phyloP scores from a whole-genome alignment of 2,888 invertebrate species.

The Chalcis sispes region DNA sequence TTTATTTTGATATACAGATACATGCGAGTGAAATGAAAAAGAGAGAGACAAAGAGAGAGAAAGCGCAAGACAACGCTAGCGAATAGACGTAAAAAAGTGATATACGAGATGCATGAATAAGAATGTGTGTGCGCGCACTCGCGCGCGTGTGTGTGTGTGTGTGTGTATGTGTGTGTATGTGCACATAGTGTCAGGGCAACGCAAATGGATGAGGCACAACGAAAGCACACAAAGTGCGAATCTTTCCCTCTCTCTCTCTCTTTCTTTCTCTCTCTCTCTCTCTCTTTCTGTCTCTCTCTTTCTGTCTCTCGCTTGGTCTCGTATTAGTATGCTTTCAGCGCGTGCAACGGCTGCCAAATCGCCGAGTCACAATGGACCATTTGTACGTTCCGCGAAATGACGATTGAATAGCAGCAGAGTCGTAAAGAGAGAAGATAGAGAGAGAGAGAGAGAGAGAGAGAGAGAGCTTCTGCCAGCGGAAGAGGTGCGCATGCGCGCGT shows the following conservation, averaged over 20 bases:
- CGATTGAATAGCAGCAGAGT: conserved; percentile 55
- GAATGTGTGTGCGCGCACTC: no score
- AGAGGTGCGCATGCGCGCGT: conserved; percentile 19
- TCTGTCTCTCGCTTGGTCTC: conserved; percentile 15
- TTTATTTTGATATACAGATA: conserved; percentile 53
- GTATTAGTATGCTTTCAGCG: conserved; percentile 59
- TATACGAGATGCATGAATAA: conserved; percentile 50
- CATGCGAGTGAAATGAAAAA: neutral
- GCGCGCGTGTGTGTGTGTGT: no score
- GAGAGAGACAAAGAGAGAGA: conserved; percentile 10
- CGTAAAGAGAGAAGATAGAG: conserved; percentile 44
- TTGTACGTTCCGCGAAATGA: conserved; percentile 56
- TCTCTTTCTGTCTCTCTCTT: conserved; percentile 24
- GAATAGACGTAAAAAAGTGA: conserved; percentile 33
- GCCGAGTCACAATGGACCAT: conserved; percentile 59
- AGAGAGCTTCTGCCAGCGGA: conserved; percentile 20
- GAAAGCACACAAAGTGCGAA: conserved; percentile 19
- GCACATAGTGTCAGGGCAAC: conserved; percentile 38
- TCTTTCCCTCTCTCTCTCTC: conserved; percentile 6
- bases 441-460: conserved; percentile 50
- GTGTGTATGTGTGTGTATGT: no score
- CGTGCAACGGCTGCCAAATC: conserved; percentile 58
- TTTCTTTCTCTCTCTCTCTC: neutral
- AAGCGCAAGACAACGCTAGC: neutral
- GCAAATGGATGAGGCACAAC: conserved; percentile 43